These are phyloP conservation scores for Leucopsar rothschildi DNA, from an alignment of 2,113 vertebrate species.

Conservation along the genomic window DNA sequence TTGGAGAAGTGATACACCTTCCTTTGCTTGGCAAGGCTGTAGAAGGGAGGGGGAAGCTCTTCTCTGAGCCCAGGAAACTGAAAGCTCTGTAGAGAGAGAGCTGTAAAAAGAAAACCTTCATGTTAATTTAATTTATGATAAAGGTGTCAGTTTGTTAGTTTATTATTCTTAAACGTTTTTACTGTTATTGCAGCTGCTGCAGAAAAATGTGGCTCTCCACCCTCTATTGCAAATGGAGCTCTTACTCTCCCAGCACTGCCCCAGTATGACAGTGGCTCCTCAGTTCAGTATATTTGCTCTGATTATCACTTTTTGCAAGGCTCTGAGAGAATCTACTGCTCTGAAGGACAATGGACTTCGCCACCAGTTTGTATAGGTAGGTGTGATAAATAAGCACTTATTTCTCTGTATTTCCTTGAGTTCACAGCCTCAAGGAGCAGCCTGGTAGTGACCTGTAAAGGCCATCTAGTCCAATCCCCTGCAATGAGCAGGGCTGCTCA, in stretches of 20 bases:
- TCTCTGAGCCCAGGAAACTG: not conserved
- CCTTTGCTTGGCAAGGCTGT: not conserved
- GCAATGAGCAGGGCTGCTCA: not conserved
- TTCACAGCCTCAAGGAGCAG: not conserved
- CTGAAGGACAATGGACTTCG: conserved; percentile 61
- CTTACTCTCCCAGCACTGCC: not conserved
- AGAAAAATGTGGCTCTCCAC: conserved; percentile 65
- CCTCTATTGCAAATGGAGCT: conserved; percentile 62
- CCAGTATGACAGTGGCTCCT: conserved; percentile 66
- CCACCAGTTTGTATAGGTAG: conserved; percentile 72
- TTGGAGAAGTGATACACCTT: not conserved
- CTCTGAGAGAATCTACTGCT: conserved; percentile 51
- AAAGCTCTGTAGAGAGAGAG: not conserved
- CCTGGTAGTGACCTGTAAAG: not conserved
- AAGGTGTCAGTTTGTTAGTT: not conserved
- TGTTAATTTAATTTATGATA: not conserved
- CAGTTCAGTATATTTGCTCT: conserved; percentile 65
- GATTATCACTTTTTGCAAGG: conserved; percentile 70
- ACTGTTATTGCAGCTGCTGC: not conserved
- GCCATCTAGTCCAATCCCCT: not conserved
- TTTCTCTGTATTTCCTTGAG: not conserved
- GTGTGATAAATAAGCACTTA: not conserved
- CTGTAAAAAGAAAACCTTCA: not conserved
- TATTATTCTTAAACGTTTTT: not conserved
- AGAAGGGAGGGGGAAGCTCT: not conserved